phyloP scores from a whole-genome alignment of 2,797 vertebrate species.

The Pteropus rufus region DNA sequence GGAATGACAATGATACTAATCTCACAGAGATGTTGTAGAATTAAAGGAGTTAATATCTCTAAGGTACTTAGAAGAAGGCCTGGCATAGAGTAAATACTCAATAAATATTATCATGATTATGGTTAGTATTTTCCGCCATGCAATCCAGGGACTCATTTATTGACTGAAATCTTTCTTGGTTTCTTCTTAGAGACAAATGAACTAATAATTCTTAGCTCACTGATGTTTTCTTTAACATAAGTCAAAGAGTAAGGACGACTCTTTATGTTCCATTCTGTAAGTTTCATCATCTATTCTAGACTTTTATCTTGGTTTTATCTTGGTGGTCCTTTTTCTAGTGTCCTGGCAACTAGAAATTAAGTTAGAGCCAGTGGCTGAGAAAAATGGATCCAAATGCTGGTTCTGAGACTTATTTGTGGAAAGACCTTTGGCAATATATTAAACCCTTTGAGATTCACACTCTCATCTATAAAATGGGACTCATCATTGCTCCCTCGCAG shows the following conservation, averaged over 20 bases:
- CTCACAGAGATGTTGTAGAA: background rate
- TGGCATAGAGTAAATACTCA: background rate
- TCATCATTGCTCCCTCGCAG: background rate
- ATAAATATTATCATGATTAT: background rate
- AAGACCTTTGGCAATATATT: background rate
- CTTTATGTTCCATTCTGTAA: background rate
- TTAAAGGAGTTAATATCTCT: background rate
- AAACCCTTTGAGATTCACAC: background rate
- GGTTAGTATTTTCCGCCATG: background rate
- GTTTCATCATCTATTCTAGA: background rate
- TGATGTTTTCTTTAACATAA: background rate
- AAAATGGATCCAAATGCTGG: background rate
- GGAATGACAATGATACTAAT: background rate
- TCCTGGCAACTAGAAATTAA: background rate
- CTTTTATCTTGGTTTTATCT: background rate
- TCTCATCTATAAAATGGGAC: background rate
- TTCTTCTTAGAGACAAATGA: background rate
- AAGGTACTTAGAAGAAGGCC: background rate
- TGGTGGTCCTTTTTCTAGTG: background rate
- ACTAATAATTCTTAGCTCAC: background rate
- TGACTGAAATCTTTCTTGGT: background rate
- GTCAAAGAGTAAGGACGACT: background rate
- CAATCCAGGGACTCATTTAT: background rate
- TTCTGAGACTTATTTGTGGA: slow-evolving; percentile 23
- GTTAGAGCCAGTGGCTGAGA: background rate